Percentiles rank a stretch among this genome's conserved stretches.
Evolutionary conservation across 2,888 invertebrate genomes (phyloP).

Genomic region (Agrypnus murinus): DNA sequence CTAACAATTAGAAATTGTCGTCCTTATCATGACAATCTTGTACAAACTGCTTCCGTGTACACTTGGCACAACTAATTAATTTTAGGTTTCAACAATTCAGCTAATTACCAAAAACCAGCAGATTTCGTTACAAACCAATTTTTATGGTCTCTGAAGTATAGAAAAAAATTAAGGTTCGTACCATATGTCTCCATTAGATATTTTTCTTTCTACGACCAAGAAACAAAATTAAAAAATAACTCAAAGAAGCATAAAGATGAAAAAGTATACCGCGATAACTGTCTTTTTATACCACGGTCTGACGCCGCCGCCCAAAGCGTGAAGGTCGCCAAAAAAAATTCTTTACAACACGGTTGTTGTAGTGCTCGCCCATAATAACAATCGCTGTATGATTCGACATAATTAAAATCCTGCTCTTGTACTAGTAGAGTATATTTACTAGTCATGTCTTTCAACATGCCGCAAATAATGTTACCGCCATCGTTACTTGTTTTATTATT

Average conservation of each 20-base stretch:
- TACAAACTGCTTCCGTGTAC: too few relatives aligned
- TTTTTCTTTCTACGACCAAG: neutral
- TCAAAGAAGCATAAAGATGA: conserved; percentile 22
- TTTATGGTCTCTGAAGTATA: too few relatives aligned
- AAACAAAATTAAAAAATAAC: conserved; percentile 11
- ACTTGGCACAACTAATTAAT: too few relatives aligned
- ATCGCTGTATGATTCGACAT: conserved; percentile 37
- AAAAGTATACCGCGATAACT: conserved; percentile 19
- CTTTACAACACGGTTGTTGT: conserved; percentile 19
- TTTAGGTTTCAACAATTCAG: too few relatives aligned
- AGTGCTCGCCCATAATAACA: conserved; percentile 30
- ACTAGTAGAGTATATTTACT: conserved; percentile 12
- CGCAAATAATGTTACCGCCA: conserved; percentile 15
- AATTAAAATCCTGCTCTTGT: conserved; percentile 31
- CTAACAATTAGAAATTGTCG: too few relatives aligned
- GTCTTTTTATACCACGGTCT: conserved; percentile 31
- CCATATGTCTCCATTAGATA: neutral
- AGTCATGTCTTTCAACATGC: conserved; percentile 31
- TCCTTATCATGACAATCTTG: too few relatives aligned
- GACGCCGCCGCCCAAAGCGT: conserved; percentile 35
- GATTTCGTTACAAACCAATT: too few relatives aligned
- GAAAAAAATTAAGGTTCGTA: too few relatives aligned
- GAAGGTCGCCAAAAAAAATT: conserved; percentile 37
- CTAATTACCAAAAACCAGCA: too few relatives aligned
- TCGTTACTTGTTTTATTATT: conserved; percentile 18